phyloP scores from a whole-genome alignment of 2,888 invertebrate species.

The Lasioglossum figueresi region DNA sequence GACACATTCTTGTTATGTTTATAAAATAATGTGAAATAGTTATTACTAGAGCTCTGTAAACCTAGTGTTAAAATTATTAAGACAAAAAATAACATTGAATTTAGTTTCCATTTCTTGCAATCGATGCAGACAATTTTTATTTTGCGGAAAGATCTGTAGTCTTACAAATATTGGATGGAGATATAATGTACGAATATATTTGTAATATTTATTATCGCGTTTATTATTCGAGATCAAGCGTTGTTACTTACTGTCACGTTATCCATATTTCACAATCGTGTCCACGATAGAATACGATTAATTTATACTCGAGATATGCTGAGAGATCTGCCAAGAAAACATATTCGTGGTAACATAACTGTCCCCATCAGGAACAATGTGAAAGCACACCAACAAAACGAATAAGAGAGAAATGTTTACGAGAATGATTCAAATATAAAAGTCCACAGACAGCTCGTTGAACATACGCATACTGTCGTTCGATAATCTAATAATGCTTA shows the following conservation, averaged over 20 bases:
- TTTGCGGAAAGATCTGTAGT: too few species aligned
- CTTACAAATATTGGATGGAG: background rate
- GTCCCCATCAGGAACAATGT: conserved; percentile 21
- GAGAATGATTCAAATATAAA: conserved; percentile 9
- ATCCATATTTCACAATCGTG: conserved; percentile 61
- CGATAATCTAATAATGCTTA: conserved; percentile 21
- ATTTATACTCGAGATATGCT: conserved; percentile 53
- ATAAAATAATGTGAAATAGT: too few species aligned
- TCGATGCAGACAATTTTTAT: too few species aligned
- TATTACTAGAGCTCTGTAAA: too few species aligned
- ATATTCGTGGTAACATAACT: conserved; percentile 59
- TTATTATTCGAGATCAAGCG: conserved; percentile 1
- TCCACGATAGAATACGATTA: conserved; percentile 39
- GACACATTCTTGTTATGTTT: too few species aligned
- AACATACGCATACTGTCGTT: conserved; percentile 22
- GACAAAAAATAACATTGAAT: too few species aligned
- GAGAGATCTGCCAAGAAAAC: conserved; percentile 49
- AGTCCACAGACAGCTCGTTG: conserved; percentile 9
- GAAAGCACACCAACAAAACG: conserved; percentile 9
- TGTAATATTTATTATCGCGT: background rate
- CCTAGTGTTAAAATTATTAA: too few species aligned
- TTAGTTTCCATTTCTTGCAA: too few species aligned
- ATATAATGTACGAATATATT: background rate
- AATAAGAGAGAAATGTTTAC: conserved; percentile 28
- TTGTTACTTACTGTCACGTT: conserved; percentile 67